Base-by-base conservation (phyloP, 1,140 invertebrate genomes). In the Pseudomyrmex flavicornis region DNA sequence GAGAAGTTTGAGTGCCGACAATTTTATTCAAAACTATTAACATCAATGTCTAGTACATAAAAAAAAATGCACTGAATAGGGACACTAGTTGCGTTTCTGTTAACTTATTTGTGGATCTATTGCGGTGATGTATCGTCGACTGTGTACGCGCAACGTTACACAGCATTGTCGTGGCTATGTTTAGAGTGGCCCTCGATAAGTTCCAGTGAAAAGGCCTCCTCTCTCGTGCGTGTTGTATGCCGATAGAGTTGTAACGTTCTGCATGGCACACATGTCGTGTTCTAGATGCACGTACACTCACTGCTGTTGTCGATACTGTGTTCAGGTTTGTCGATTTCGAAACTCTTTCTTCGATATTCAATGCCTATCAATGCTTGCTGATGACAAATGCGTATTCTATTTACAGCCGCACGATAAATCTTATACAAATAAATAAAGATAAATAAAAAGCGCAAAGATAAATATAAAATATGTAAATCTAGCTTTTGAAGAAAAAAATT, bases 71-170 rank as follows among this genome's bases (percentile, higher is more conserved):
- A 65, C 9, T 7, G 20, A 9, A 20, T 54, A 69, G 7, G 10
- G 7, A 46, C 44, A 48, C 44, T 22, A 59, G 52, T 59, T 77
- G 20, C 35, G 9, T 79, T 70, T 10, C 44, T 59, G 54, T 58
- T 26, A 54, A 79, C 20, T 70, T 79, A 79, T 79, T 70, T 66
- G 76, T 62, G 54, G 26, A 79, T 79, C 50, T 17, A 77, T 77
- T 2, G 44, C 65, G 35, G 22, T 50, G 52, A 79, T 58, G 65
- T 79, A 79, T 70, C 35, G 65, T 17, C 52, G 17, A 69, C 5
- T 12, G 9, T 12, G 9, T 58, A 46, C 20, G 54, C 7, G 17
- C 12, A 12, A 72, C n/a, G 63, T 79, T 69, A 69, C 35, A 20
- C 22, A 79, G 52, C 63, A 26, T 70, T 59, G 76, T 52, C 52